Evolutionary conservation across 2,888 invertebrate species (phyloP), one percentile per base, ranked within the genome.

Genomic region (Pherbina coryleti): DNA sequence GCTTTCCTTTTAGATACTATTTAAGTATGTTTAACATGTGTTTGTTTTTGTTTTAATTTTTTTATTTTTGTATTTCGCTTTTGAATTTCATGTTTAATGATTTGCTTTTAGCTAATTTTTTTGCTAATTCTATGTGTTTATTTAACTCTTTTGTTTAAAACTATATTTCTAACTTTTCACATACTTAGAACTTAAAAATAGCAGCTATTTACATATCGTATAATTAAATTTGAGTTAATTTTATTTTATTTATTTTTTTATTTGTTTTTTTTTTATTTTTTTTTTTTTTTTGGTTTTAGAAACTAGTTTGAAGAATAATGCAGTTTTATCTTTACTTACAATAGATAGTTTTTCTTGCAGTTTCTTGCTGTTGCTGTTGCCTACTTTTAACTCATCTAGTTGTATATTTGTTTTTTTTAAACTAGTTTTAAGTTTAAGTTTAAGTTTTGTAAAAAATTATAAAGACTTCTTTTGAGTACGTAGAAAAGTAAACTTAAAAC

Each of bases 401-500:
- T 64, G 8, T n/a, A 25, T 34, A 34, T 64, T 75, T 14, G 3
- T 34, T 53, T 72, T 34, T 69, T 74, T 69, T 67, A 34, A 8
- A 44, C 34, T 73, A 17, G 34, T 19, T 28, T 55, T 37, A 72
- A 64, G n/a, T 17, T 49, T 77, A 17, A 22, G 69, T 60, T 62
- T 55, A n/a, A 34, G 37, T 69, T 74, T 67, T 51, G 53, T 44
- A 78, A 75, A 69, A 83, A 83, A 77, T 76, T 77, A 69, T 69
- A 70, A 76, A 70, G 49, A 51, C 69, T 34, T 67, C 31, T 44
- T 44, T 22, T 22, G 8, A 44, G 76, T 60, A 64, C 34, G 76
- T 77, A 72, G 77, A 77, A 77, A 77, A 77, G 72, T 77, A 49
- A 76, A 76, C 76, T 76, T 44, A 77, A 62, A 66, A 67, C 75